Base-by-base conservation (phyloP, 2,888 invertebrate genomes). In the Carabus problematicus region DNA sequence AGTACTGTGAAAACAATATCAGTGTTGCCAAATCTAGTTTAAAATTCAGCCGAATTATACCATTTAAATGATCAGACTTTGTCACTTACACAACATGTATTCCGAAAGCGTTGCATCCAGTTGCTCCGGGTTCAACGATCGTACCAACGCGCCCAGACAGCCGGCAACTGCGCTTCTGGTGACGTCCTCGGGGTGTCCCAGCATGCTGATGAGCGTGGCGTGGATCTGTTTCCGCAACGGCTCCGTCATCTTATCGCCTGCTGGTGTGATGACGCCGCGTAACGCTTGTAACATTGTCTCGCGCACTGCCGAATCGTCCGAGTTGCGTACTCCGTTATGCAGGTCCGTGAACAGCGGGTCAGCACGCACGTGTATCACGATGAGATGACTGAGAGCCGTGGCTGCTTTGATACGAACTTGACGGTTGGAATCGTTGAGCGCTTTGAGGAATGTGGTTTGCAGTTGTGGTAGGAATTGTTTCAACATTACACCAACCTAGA, bases 401-500 rank as follows among this genome's bases (percentile, higher is more conserved):
- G 94, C 97, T 8, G 97, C 95, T 84, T 93, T 93, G 74, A 98
- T 86, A 71, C 98, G 87, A 14, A 98, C 97, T 72, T 88, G 86
- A 69, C 97, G 86, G 81, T 92, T 92, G 29, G 92, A 88, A 82
- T 99, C 99, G 79, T 93, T 91, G 66, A 98, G 85, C 3, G 98
- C 94, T 84, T 98, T 98, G 63, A 98, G 87, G 84, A 99, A 98
- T 14, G 98, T 98, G 1, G 98, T 98, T 85, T 98, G 98, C 45
- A 99, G 87, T 83, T 99, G 99, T 1, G 99, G 98, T 77, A 98
- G 86, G 85, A 99, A 99, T 80, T 98, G 98, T 82, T 97, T 97
- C 81, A 99, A 83, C 91, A 96, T 92, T 43, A 91, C 88, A 54
- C 97, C 97, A 72, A 97, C 97, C 93, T 94, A 79, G 16, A 78